Base-by-base conservation (phyloP, 2,797 vertebrate species). In the Kryptopterus vitreolus region DNA sequence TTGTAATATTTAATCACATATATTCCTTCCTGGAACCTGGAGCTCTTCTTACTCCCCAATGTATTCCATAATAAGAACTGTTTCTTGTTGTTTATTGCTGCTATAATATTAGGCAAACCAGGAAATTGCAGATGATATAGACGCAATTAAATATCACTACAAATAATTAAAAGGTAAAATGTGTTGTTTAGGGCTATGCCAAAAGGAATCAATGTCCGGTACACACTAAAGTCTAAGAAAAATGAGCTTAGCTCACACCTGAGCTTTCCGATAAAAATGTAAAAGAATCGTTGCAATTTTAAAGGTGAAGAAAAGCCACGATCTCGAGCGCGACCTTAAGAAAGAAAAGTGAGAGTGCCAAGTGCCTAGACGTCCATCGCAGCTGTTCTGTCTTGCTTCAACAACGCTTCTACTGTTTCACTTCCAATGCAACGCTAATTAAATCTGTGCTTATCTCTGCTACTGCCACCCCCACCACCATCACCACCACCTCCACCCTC, bases 321-420 rank as follows among this genome's bases (percentile, higher is more conserved):
- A 29, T 55, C 52, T 26, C n/a, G 57, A 76, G 69, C 81, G 76
- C 43, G 8, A 43, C 10, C 8, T 43, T 69, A 82, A 87, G 82
- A 46, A 53, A 20, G n/a, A 26, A 38, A 69, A 81, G 85, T 86
- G 66, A 86, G 82, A 85, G 85, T 86, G 87, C 84, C 85, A 83
- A 82, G 71, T 70, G 20, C 43, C 48, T 59, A 76, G 86, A 84
- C 79, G 77, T 86, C 84, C 35, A n/a, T 48, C 31, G 71, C 90
- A 92, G 91, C 91, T 92, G 91, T 90, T 86, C 88, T 81, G 83
- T 86, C 85, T 85, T 85, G 84, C 88, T 88, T 86, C 86, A n/a
- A 92, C 91, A 92, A 92, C 78, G 85, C 89, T 84, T 82, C 84
- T 86, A 89, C 88, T 91, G 89, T 91, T 91, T 79, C 82, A 86